Evolutionary conservation across 2,113 vertebrate genomes (phyloP).

Genomic region (Prolemur simus): DNA sequence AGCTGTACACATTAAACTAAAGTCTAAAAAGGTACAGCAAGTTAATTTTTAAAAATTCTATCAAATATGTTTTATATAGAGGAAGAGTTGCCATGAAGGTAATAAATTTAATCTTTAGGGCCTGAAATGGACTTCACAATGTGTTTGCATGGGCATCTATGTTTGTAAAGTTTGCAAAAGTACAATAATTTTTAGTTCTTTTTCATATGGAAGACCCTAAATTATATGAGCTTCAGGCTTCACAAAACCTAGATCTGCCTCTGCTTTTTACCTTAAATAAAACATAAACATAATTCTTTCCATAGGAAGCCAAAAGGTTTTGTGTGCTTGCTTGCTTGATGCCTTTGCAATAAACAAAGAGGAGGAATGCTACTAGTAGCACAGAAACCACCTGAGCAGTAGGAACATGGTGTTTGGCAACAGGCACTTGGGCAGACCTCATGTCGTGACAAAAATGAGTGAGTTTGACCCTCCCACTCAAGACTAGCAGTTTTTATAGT

Average conservation of each 20-base stretch:
- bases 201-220: neutral
- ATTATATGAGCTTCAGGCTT: neutral
- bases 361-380: neutral
- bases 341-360: neutral
- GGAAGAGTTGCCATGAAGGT: neutral
- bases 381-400: neutral
- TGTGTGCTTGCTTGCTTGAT: neutral
- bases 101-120: neutral
- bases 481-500: neutral
- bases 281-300: conserved; percentile 2
- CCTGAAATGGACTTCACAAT: neutral
- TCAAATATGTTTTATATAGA: neutral
- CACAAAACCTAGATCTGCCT: neutral
- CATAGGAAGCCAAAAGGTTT: neutral
- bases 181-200: neutral
- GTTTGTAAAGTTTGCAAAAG: neutral
- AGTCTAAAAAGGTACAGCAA: neutral
- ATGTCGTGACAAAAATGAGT: neutral
- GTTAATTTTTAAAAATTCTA: neutral
- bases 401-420: neutral
- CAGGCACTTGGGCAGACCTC: neutral
- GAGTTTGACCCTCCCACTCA: neutral
- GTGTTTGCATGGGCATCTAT: neutral
- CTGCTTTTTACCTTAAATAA: neutral
- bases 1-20: neutral